Base-by-base conservation (phyloP, 2,113 vertebrate species). In the Picathartes gymnocephalus region DNA sequence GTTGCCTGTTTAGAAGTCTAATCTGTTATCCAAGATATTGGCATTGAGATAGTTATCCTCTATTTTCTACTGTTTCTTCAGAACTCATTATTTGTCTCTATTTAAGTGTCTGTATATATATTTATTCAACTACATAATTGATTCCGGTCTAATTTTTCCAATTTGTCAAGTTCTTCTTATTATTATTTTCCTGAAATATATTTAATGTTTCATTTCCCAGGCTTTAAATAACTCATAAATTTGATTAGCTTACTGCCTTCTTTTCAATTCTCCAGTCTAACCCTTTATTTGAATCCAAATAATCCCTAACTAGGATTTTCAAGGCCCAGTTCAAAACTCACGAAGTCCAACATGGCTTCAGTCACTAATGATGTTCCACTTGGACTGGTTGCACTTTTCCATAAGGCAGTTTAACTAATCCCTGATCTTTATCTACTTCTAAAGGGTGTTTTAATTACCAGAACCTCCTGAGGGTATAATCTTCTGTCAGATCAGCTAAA, bases 171-270 rank as follows among this genome's bases (percentile, higher is more conserved):
- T 33, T 72, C 37, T 65, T 84, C 42, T 92, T 91, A 94, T 95
- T 79, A 91, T 89, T 87, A 14, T 48, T 87, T 94, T 93, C 87
- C 83, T 82, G 81, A 92, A 84, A 95, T 72, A 76, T 10, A 89
- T 61, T 87, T 93, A 95, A 92, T 76, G 73, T 82, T 82, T 93
- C n/a, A 86, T 94, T 95, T 95, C 85, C 82, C 50, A 72, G 39
- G 17, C 28, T 94, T 86, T 91, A 94, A 93, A 94, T 94, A 82
- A 80, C 88, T 88, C 58, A 72, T 65, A 92, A 65, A 88, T 85
- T 85, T 92, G 37, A 94, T 92, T 90, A 93, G 31, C 20, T 91
- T 53, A 53, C 28, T 88, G 25, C 14, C 9, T 94, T 35, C 18
- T 69, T 88, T 48, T 90, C 21, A 73, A 2, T 74, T 87, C 28